These are phyloP conservation scores for Malaclemys terrapin DNA, from an alignment of 2,113 vertebrate genomes.

Conservation along the genomic window DNA sequence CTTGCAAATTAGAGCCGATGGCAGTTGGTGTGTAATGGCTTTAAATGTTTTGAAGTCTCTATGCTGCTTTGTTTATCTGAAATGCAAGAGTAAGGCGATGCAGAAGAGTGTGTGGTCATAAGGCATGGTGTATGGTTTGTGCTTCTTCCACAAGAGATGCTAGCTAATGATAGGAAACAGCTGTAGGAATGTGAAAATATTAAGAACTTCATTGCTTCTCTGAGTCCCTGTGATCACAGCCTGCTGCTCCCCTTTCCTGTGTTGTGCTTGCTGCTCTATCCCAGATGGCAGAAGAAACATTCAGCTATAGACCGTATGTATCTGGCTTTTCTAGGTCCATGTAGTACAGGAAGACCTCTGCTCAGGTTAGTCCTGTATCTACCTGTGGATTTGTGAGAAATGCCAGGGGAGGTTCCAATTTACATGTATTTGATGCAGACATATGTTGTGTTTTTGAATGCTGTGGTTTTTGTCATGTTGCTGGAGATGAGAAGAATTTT, in stretches of 20 bases:
- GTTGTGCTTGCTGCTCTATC: not conserved
- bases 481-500: not conserved
- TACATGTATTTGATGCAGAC: not conserved
- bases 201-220: not conserved
- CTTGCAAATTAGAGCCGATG: not conserved
- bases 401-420: not conserved
- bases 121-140: not conserved
- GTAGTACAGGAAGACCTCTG: not conserved
- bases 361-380: not conserved
- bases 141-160: not conserved
- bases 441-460: not conserved
- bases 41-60: not conserved
- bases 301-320: not conserved
- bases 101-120: not conserved
- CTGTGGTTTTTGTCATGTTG: not conserved
- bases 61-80: not conserved
- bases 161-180: not conserved
- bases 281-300: fast-evolving
- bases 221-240: not conserved
- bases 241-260: not conserved
- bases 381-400: not conserved
- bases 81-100: not conserved
- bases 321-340: not conserved
- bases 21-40: not conserved
- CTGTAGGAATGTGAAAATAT: not conserved